Evolutionary conservation across 2,113 vertebrate species (phyloP), one percentile per base, ranked within the genome.

Genomic region (Alces alces): DNA sequence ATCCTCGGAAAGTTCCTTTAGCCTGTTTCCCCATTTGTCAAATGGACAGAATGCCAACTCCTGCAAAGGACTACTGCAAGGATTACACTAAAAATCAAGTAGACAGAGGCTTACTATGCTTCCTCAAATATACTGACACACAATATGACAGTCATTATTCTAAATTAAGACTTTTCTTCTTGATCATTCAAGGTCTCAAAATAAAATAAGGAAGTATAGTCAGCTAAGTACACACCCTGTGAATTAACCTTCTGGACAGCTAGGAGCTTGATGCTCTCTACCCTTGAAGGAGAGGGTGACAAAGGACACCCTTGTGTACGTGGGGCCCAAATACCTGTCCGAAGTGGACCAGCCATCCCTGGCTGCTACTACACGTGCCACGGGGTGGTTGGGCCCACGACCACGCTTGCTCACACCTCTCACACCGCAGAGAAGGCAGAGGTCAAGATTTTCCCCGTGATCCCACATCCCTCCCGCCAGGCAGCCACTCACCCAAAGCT

Each of bases 121-220:
- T 36, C 14, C 78, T 57, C 1, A 0, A 36, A 57, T 5, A 54
- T 12, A 73, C 30, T 25, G 54, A 87, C 43, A 90, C 79, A 9
- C 11, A 25, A n/a, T 21, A 55, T 30, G 5, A 82, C 45, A 73
- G 54, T 12, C 87, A 73, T 60, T 95, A 64, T 55, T 92, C 57
- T 43, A 33, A 95, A 45, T 27, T 33, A 55, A 9, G 33, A 23
- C 57, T 84, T 93, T 86, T 70, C 60, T 83, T 82, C 54, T 73
- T 73, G 36, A 64, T 83, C 23, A 93, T 19, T 84, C 57, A 80
- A 91, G 78, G 19, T 80, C 93, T 90, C 87, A 92, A 80, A 79
- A 76, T 70, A 86, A 95, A 96, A 58, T 94, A 39, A 95, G 64
- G 7, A 54, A 73, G 9, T 52, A n/a, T 1, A 66, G 12, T 8